Evolutionary conservation across 1,140 invertebrate species (phyloP), one percentile per base, ranked within the genome.

Genomic region (Papilio aristodemus): DNA sequence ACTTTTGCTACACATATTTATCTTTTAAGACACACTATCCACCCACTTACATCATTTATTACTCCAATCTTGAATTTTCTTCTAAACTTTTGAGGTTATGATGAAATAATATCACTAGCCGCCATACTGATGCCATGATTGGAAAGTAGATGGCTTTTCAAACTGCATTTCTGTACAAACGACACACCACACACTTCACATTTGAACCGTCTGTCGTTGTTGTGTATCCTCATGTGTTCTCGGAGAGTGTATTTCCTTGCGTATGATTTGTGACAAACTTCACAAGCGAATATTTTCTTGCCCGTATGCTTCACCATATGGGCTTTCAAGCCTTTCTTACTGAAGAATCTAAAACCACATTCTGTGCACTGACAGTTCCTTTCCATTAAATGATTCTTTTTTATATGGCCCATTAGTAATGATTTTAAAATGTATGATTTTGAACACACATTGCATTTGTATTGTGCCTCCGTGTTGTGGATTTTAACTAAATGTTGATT

Each of bases 271-370:
- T 93, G 92, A 79, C 96, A 97, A 5, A 94, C 92, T 1, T 93
- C 92, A 75, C 93, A 93, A 39, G 94, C 92, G 77, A 95, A 95
- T 1, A 95, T 96, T 27, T 94, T 93, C 72, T 95, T 95, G 0
- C 95, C 95, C 0, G 94, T 95, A 74, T 94, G 93, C 36, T 88
- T 88, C 0, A 92, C 79, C 87, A 93, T 92, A 69, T 93, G 92
- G 0, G 86, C 87, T 54, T 86, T 86, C 0, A 93, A 74, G 0
- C 90, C 90, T 59, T 92, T 90, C 70, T 92, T 93, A 67, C 89
- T 89, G 86, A 96, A 89, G 67, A 92, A 93, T 13, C 87, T 81
- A 38, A 84, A 87, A 0, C 84, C 84, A 69, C 93, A 93, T 37
- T 92, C 83, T 0, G 81, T 84, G 68, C 93, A 93, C 71, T 91